Evolutionary conservation across 2,797 vertebrate genomes (phyloP), one percentile per base, ranked within the genome.

Genomic region (Anas capensis): DNA sequence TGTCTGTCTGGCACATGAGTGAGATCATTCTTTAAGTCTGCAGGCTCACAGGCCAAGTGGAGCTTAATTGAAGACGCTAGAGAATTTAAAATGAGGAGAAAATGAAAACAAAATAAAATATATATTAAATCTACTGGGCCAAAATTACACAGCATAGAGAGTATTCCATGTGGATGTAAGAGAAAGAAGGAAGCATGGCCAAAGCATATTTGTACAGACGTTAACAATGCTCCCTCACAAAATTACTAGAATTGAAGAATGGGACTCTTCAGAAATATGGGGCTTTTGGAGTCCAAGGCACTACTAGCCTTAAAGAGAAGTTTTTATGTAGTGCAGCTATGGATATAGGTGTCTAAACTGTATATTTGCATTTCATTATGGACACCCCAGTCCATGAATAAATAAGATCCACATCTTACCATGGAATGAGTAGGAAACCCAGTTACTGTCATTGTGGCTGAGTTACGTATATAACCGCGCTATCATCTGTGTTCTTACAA

Each of bases 71-170:
- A 91, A 94, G 54, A 82, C 0, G 0, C 44, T 34, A 42, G 42
- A 82, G 84, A 94, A 68, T 69, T 91, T 91, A 72, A 95, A 87
- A 90, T 86, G 1, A 92, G 42, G 33, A 79, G 27, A 76, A 88
- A 90, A 90, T n/a, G 5, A 90, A 88, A 93, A 92, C 78, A 94
- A 94, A 88, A 85, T 92, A 76, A 95, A 89, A 93, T 56, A 86
- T 51, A 81, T 82, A 90, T 64, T 76, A 57, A 75, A 96, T 78
- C 7, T 88, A 44, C 49, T 34, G 70, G 46, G 24, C 51, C 69
- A 76, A 81, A 69, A 81, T 83, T 81, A 94, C 92, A 58, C 7
- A 73, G 13, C 9, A 6, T 49, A 53, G n/a, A 64, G 11, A 90
- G 58, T 66, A 82, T 56, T 90, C 42, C 51, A 82, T 0, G 1